phyloP scores from a whole-genome alignment of 2,888 invertebrate species.

The Nemotelus nigrinus region DNA sequence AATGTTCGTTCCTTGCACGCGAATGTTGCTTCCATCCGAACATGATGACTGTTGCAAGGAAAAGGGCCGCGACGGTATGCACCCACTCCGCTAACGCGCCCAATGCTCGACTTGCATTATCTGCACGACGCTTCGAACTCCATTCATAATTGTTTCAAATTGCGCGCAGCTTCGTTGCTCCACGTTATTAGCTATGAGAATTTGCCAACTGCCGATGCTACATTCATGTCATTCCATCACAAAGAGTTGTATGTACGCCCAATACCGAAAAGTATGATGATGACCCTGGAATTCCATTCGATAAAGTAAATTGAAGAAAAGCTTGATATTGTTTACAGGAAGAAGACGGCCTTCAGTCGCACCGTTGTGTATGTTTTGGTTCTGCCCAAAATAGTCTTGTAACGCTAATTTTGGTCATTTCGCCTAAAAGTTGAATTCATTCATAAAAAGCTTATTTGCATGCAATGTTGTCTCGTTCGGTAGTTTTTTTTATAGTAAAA shows the following conservation, averaged over 20 bases:
- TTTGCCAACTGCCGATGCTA: conserved; percentile 25
- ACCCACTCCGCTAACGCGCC: not conserved
- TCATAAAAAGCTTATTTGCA: no score
- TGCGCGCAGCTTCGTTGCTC: conserved; percentile 7
- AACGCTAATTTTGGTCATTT: no score
- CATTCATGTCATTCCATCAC: not conserved
- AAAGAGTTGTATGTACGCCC: not conserved
- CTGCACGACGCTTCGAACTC: conserved; percentile 2
- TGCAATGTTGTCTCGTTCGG: no score
- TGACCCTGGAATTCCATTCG: not conserved
- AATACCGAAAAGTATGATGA: no score
- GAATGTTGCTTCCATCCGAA: conserved; percentile 11
- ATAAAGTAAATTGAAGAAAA: not conserved
- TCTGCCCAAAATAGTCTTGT: no score
- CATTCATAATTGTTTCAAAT: conserved; percentile 19
- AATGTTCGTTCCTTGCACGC: conserved; percentile 3
- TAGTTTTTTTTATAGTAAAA: no score
- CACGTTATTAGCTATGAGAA: conserved; percentile 4
- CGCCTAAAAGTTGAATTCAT: no score
- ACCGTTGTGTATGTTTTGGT: no score
- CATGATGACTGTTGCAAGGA: not conserved
- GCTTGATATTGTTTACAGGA: conserved; percentile 17
- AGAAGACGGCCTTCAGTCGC: conserved; percentile 26
- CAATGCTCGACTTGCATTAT: not conserved
- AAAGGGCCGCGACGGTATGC: not conserved